phyloP scores from a whole-genome alignment of 2,113 vertebrate genomes.

The Corapipo altera region DNA sequence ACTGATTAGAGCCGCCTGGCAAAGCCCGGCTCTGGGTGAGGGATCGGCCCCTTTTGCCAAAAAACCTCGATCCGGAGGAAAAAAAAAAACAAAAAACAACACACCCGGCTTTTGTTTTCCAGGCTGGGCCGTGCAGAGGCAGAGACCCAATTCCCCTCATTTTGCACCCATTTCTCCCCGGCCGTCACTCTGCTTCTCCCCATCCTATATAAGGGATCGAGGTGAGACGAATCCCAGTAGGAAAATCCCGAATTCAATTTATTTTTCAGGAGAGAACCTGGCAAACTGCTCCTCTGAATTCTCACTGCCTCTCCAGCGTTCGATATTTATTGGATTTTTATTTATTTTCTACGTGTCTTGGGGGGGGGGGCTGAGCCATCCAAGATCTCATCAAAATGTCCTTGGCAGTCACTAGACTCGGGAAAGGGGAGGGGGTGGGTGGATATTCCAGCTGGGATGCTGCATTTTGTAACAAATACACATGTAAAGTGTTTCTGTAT shows the following conservation, averaged over 20 bases:
- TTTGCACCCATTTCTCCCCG: not conserved
- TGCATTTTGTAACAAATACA: not conserved
- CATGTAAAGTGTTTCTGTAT: not conserved
- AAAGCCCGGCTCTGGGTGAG: slow-evolving; percentile 35
- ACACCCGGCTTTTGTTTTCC: not conserved
- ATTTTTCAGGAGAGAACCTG: not conserved
- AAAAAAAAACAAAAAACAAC: not conserved
- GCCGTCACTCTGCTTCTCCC: not conserved
- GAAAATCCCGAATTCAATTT: not conserved
- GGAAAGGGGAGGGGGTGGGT: not conserved
- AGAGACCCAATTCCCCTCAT: rapidly evolving
- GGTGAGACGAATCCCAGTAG: not conserved
- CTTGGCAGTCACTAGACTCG: not conserved
- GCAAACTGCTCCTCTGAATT: not conserved
- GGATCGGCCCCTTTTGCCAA: slow-evolving; percentile 38
- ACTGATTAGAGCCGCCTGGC: slow-evolving; percentile 55
- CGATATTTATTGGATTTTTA: not conserved
- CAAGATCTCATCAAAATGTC: not conserved
- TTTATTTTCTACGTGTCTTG: not conserved
- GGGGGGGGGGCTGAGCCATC: not conserved
- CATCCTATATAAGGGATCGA: rapidly evolving
- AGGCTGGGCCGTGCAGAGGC: not conserved
- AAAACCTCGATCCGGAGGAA: not conserved
- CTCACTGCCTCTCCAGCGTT: not conserved
- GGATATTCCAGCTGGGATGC: not conserved